Conservation (phyloP, 2,797 vertebrate species). For the Spea hammondii region DNA sequence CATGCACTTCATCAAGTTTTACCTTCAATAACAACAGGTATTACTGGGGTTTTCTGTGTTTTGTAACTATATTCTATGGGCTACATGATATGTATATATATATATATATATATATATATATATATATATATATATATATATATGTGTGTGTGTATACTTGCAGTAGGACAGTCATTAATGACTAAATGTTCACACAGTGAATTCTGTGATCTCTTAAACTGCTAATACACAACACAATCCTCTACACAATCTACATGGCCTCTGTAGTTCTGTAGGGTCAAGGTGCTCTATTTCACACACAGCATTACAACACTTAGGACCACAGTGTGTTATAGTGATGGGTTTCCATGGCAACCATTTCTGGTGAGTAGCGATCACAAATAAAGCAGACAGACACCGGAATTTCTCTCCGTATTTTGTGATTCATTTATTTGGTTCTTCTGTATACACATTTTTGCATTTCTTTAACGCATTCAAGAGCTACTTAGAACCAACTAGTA, state of each 20-base stretch:
- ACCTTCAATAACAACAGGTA: too few relatives aligned
- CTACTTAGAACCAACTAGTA: not conserved
- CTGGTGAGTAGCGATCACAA: constrained; percentile 32
- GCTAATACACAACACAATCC: not conserved
- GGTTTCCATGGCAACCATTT: constrained; percentile 37
- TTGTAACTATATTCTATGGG: too few relatives aligned
- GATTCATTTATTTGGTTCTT: not conserved
- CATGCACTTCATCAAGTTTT: too few relatives aligned
- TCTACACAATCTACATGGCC: not conserved
- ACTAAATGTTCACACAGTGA: too few relatives aligned
- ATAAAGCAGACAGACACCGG: constrained; percentile 33
- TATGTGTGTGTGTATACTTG: too few relatives aligned
- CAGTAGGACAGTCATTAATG: too few relatives aligned
- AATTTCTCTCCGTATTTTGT: constrained; percentile 27
- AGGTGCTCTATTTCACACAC: constrained; percentile 33
- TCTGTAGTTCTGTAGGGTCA: constrained; percentile 34
- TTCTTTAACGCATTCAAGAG: not conserved
- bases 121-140: too few relatives aligned
- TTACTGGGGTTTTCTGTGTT: too few relatives aligned
- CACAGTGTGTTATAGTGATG: constrained; percentile 42
- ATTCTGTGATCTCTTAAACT: too few relatives aligned
- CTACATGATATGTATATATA: too few relatives aligned
- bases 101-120: too few relatives aligned
- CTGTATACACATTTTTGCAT: constrained; percentile 7
- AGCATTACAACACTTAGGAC: constrained; percentile 39